phyloP scores from a whole-genome alignment of 2,888 invertebrate genomes.

The Xestia xanthographa region DNA sequence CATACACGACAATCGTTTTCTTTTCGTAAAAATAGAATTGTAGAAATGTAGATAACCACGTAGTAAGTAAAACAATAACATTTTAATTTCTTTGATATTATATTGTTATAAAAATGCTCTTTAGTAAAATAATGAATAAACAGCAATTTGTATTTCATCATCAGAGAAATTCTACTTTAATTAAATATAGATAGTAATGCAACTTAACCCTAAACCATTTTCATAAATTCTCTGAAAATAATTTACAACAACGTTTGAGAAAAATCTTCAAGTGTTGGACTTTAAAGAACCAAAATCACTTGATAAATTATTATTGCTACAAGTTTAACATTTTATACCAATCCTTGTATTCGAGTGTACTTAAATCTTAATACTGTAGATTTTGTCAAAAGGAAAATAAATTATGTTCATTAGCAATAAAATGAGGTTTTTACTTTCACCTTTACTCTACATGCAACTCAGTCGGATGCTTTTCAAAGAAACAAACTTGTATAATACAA shows the following conservation, averaged over 20 bases:
- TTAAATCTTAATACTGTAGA: slow-evolving; percentile 89
- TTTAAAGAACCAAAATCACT: slow-evolving; percentile 88
- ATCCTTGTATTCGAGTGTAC: slow-evolving; percentile 90
- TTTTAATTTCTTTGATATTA: slow-evolving; percentile 58
- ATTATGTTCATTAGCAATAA: slow-evolving; percentile 89
- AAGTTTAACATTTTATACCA: slow-evolving; percentile 90
- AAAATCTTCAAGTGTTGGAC: slow-evolving; percentile 83
- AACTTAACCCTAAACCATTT: slow-evolving; percentile 55
- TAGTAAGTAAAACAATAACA: slow-evolving; percentile 69
- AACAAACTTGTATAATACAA: slow-evolving; percentile 91
- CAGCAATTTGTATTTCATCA: slow-evolving; percentile 50
- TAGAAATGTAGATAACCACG: slow-evolving; percentile 89
- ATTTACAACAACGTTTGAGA: slow-evolving; percentile 70
- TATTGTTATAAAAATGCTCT: slow-evolving; percentile 47
- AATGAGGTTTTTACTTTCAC: slow-evolving; percentile 67
- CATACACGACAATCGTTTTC: slow-evolving; percentile 69
- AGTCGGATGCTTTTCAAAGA: slow-evolving; percentile 65
- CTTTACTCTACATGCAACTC: slow-evolving; percentile 9
- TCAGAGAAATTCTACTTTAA: slow-evolving; percentile 41
- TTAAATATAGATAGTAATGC: slow-evolving; percentile 55
- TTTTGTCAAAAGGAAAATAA: slow-evolving; percentile 89
- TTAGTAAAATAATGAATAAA: slow-evolving; percentile 52
- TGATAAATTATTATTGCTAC: slow-evolving; percentile 84
- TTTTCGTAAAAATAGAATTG: slow-evolving; percentile 79
- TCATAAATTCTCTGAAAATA: slow-evolving; percentile 64